A percentile compares a stretch with the other conserved stretches of the same genome.
Conservation (phyloP, 2,888 invertebrate species). For the Drosophila birchii region DNA sequence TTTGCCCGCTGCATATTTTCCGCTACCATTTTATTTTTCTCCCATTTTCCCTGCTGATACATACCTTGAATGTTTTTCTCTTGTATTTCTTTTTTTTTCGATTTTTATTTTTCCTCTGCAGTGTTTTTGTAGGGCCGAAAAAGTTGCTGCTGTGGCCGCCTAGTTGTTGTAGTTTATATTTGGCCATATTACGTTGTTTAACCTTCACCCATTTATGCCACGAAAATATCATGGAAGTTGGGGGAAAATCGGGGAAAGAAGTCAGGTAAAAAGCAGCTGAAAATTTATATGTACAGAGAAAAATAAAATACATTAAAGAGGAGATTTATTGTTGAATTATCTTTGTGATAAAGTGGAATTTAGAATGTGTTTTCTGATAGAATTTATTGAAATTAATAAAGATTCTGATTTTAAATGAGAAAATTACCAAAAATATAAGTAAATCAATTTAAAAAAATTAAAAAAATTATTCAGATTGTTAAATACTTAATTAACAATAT, state of each 20-base stretch:
- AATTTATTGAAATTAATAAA: neutral
- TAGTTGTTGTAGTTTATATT: conserved; percentile 54
- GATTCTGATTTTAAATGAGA: neutral
- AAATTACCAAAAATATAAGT: neutral
- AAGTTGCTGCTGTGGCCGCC: conserved; percentile 41
- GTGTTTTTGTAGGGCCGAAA: conserved; percentile 44
- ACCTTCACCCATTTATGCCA: conserved; percentile 70
- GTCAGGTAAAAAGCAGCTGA: conserved; percentile 23
- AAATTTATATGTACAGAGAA: neutral
- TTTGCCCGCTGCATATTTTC: conserved; percentile 66
- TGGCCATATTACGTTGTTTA: conserved; percentile 65
- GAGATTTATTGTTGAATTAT: neutral
- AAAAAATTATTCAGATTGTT: neutral
- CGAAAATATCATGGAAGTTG: conserved; percentile 37
- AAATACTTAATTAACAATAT: neutral
- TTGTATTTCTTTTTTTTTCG: neutral
- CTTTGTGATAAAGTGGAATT: neutral
- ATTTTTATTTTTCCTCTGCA: conserved; percentile 28
- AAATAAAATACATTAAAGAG: neutral
- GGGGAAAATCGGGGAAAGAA: conserved; percentile 12
- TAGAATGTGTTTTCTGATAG: neutral
- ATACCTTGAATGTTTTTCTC: conserved; percentile 66
- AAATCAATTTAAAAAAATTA: neutral
- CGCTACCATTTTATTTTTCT: conserved; percentile 6
- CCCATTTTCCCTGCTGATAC: conserved; percentile 9